These are phyloP conservation scores for Thera britannica DNA, from an alignment of 2,888 invertebrate genomes.

Conservation along the genomic window DNA sequence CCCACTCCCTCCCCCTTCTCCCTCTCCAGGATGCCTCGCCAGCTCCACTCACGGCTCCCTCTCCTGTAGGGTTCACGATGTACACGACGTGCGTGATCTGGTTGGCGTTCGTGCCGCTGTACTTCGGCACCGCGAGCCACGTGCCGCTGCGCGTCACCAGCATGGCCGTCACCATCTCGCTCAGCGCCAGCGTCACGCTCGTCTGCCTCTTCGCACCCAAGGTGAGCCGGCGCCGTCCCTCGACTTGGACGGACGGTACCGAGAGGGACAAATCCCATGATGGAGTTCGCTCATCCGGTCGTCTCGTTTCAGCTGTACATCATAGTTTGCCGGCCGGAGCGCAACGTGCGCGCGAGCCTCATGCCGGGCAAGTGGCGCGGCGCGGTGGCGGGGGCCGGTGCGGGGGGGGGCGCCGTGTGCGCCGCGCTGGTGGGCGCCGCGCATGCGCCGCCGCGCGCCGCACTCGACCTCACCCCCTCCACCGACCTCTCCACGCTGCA, in stretches of 20 bases:
- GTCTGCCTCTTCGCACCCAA: constrained; percentile 97
- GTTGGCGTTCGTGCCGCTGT: constrained; percentile 98
- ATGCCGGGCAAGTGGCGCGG: constrained; percentile 66
- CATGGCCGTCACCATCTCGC: constrained; percentile 97
- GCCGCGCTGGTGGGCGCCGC: constrained; percentile 60
- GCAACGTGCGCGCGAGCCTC: constrained; percentile 70
- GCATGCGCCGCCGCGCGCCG: constrained; percentile 56
- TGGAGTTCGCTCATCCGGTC: constrained; percentile 76
- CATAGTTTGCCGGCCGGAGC: constrained; percentile 70
- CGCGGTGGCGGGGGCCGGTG: constrained; percentile 45
- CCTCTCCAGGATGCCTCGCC: neutral
- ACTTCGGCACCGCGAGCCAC: constrained; percentile 97
- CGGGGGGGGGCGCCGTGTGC: constrained; percentile 64
- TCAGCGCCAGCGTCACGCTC: constrained; percentile 97
- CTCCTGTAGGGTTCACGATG: constrained; percentile 94
- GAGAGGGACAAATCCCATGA: too few species aligned
- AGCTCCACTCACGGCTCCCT: neutral
- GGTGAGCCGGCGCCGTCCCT: constrained; percentile 91
- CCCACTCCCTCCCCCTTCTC: neutral
- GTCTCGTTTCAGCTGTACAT: constrained; percentile 62
- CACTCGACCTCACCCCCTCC: constrained; percentile 61
- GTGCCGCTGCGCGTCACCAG: constrained; percentile 96
- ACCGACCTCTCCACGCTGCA: constrained; percentile 68
- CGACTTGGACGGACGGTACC: constrained; percentile 79
- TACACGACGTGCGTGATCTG: constrained; percentile 99